Evolutionary conservation across 2,797 vertebrate species (phyloP).

Genomic region (Buphagus erythrorhynchus): DNA sequence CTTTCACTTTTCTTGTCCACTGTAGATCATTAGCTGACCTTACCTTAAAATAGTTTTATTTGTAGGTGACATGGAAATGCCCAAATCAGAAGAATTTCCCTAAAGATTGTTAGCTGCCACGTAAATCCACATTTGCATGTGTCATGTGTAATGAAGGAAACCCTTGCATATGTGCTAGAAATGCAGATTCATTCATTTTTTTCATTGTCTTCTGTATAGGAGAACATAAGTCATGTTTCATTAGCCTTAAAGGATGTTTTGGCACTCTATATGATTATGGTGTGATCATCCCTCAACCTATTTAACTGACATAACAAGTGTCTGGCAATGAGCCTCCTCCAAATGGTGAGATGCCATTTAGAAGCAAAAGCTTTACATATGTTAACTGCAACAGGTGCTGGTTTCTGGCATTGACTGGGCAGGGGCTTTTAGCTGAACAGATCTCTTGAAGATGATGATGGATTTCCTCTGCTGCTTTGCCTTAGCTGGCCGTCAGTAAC

Average conservation of each 20-base stretch:
- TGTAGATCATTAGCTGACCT: not conserved
- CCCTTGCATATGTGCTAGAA: not conserved
- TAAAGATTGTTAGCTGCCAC: not conserved
- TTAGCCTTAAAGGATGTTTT: not conserved
- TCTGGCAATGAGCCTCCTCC: not conserved
- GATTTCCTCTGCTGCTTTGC: not conserved
- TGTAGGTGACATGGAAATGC: not conserved
- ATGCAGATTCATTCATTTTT: not conserved
- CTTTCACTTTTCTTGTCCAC: not conserved
- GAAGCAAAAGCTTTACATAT: not conserved
- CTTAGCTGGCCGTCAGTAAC: not conserved
- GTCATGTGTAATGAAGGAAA: not conserved
- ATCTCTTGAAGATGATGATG: not conserved
- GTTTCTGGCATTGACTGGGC: not conserved
- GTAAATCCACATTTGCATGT: not conserved
- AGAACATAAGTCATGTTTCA: not conserved
- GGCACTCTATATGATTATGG: not conserved
- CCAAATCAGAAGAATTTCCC: not conserved
- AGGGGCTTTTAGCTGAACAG: not conserved
- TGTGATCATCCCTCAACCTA: not conserved
- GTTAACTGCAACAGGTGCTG: not conserved
- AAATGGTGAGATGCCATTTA: not conserved
- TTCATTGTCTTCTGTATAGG: not conserved
- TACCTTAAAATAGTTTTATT: not conserved
- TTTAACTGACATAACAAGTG: not conserved